Conservation (phyloP, 2,797 vertebrate species). For the Anguilla pacifica region DNA sequence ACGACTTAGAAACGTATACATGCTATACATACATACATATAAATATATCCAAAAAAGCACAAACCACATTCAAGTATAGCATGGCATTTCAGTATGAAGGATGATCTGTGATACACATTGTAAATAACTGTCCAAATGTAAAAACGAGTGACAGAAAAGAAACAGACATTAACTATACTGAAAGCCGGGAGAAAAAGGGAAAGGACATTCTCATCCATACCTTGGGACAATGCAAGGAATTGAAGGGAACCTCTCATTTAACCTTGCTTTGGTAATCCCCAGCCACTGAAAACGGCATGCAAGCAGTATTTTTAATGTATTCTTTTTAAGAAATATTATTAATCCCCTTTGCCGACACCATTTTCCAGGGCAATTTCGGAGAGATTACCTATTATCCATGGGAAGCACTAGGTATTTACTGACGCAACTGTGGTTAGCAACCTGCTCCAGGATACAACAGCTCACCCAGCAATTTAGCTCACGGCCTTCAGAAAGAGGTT, state of each 20-base stretch:
- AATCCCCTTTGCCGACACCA: not conserved
- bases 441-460: not conserved
- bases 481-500: not conserved
- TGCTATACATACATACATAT: not conserved
- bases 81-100: not conserved
- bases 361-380: not conserved
- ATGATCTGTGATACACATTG: not conserved
- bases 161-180: not conserved
- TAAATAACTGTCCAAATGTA: not conserved
- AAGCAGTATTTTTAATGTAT: not conserved
- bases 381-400: conserved; percentile 11
- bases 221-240: not conserved
- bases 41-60: not conserved
- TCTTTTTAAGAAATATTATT: conserved; percentile 5
- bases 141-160: not conserved
- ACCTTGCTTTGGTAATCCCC: not conserved
- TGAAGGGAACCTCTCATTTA: not conserved
- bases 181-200: not conserved
- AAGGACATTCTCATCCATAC: not conserved
- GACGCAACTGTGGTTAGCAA: not conserved
- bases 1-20: not conserved
- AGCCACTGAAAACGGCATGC: not conserved
- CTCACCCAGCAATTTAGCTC: not conserved
- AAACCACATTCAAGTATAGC: not conserved
- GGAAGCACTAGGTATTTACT: not conserved